phyloP scores from a whole-genome alignment of 2,113 vertebrate species.

The Picathartes gymnocephalus region DNA sequence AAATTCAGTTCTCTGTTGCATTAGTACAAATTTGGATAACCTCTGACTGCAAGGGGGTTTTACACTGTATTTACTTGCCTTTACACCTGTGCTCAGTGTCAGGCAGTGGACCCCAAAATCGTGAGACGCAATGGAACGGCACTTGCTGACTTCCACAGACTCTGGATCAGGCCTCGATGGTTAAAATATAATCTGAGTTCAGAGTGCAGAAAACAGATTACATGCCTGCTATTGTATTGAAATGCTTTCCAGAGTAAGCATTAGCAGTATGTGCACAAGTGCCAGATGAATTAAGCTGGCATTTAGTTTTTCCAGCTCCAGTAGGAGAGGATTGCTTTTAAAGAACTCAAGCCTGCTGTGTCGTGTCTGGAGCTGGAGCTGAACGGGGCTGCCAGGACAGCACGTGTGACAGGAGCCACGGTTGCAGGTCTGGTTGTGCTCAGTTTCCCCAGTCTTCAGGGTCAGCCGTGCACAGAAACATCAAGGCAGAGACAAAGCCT shows the following conservation, averaged over 20 bases:
- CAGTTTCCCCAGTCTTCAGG: background rate
- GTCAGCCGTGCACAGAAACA: background rate
- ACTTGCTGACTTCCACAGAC: background rate
- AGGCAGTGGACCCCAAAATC: background rate
- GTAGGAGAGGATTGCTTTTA: conserved; percentile 4
- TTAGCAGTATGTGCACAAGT: conserved; percentile 27
- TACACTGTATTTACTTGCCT: background rate
- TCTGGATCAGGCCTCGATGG: background rate
- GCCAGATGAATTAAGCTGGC: conserved; percentile 26
- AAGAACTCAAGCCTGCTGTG: background rate
- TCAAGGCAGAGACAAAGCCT: background rate
- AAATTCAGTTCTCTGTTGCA: background rate
- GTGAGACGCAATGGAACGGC: background rate
- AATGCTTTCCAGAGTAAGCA: conserved; percentile 25
- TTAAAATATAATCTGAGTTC: conserved; percentile 46
- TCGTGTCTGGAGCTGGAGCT: background rate
- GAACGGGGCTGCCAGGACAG: background rate
- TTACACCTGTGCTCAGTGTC: background rate
- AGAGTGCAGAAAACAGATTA: conserved; percentile 47
- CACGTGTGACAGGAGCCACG: background rate
- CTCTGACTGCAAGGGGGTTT: background rate
- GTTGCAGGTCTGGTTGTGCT: conserved; percentile 22
- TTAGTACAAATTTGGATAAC: background rate
- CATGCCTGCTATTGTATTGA: conserved; percentile 1
- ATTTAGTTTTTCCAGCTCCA: conserved; percentile 28